Percentiles rank a stretch among this genome's conserved stretches.
Conservation (phyloP, 2,113 vertebrate genomes). For the Pogona vitticeps region DNA sequence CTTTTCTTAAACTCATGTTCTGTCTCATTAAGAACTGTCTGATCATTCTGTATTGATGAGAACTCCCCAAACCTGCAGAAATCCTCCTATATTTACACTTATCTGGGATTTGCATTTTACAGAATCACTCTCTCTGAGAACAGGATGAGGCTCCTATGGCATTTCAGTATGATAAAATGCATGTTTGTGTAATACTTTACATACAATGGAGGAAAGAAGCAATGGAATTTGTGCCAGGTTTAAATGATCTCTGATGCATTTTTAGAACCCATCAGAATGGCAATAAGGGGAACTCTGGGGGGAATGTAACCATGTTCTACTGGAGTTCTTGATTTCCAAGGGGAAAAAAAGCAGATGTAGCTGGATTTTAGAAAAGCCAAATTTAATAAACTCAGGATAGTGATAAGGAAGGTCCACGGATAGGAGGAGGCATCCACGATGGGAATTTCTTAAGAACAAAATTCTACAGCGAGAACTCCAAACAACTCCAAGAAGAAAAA, state of each 20-base stretch:
- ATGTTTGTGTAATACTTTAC: background rate
- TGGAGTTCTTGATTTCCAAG: too few species aligned
- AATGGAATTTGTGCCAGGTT: background rate
- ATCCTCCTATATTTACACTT: background rate
- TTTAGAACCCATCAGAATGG: background rate
- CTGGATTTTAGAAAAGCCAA: too few species aligned
- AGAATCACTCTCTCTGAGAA: background rate
- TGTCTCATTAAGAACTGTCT: slow-evolving; percentile 25
- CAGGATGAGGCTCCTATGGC: background rate
- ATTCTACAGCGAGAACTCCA: too few species aligned
- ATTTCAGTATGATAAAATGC: background rate
- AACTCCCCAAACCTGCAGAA: background rate
- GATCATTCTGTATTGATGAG: background rate
- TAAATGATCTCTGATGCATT: background rate
- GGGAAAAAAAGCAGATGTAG: too few species aligned
- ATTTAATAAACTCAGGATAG: too few species aligned
- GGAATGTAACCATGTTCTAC: too few species aligned
- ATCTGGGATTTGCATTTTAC: background rate
- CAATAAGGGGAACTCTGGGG: too few species aligned
- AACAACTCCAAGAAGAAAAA: too few species aligned
- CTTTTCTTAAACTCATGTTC: slow-evolving; percentile 35
- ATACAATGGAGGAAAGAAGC: background rate
- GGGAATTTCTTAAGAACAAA: too few species aligned
- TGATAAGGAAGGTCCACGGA: too few species aligned
- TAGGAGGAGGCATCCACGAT: too few species aligned